phyloP scores from a whole-genome alignment of 2,888 invertebrate species.

The Helicoverpa assulta region DNA sequence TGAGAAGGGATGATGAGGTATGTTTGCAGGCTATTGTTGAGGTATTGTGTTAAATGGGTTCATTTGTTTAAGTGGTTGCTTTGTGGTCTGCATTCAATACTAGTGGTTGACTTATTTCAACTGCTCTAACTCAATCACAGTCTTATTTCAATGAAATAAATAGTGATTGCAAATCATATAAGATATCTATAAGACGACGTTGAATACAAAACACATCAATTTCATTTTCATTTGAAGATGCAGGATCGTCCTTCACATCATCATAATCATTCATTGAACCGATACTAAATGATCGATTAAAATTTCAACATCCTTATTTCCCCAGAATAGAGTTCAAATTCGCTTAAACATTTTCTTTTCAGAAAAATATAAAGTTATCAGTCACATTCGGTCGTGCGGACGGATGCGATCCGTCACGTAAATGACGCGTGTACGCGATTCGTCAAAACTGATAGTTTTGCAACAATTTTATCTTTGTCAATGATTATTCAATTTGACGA shows the following conservation, averaged over 20 bases:
- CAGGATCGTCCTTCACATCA: conserved; percentile 53
- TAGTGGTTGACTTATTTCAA: neutral
- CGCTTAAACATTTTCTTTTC: conserved; percentile 17
- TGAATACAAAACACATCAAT: conserved; percentile 29
- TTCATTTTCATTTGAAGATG: conserved; percentile 39
- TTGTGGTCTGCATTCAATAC: neutral
- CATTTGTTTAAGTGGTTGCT: neutral
- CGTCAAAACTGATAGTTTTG: conserved; percentile 73
- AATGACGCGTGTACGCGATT: conserved; percentile 80
- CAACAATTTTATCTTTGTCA: conserved; percentile 56
- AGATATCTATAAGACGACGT: neutral
- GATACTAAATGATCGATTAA: conserved; percentile 50
- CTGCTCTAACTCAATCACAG: too few relatives aligned
- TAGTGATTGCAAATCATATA: neutral
- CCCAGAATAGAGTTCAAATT: conserved; percentile 20
- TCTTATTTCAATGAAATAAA: too few relatives aligned
- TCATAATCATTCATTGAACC: conserved; percentile 46
- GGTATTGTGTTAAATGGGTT: neutral
- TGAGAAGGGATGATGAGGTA: conserved; percentile 4
- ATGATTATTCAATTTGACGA: conserved; percentile 60
- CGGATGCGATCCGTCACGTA: conserved; percentile 77
- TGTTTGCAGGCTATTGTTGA: conserved; percentile 2
- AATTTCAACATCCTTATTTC: conserved; percentile 24
- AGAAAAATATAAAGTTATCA: conserved; percentile 69
- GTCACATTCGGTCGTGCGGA: conserved; percentile 70